Evolutionary conservation across 2,888 invertebrate species (phyloP).

Genomic region (Calephelis perditalis): DNA sequence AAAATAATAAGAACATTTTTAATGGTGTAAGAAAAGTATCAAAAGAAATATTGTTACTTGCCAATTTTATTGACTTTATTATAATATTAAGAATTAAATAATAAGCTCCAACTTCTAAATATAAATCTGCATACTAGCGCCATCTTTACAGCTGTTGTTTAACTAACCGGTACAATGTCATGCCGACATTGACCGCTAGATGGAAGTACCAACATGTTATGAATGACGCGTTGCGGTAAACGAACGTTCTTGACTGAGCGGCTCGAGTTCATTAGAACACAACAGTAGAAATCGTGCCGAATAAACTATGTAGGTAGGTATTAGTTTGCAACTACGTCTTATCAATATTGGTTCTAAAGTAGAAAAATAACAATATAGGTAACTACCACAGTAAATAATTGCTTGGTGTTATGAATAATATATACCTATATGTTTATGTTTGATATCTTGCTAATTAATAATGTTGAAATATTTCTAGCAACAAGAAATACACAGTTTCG

Average conservation of each 20-base stretch:
- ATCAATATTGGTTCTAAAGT: slow-evolving; percentile 15
- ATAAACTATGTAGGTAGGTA: slow-evolving; percentile 36
- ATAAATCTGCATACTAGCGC: slow-evolving; percentile 39
- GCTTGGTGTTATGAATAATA: too few relatives aligned
- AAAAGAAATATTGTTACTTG: too few relatives aligned
- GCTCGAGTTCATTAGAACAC: slow-evolving; percentile 61
- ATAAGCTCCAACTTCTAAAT: too few relatives aligned
- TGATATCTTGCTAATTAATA: too few relatives aligned
- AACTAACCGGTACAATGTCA: slow-evolving; percentile 50
- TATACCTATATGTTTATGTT: too few relatives aligned
- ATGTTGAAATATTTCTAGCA: too few relatives aligned
- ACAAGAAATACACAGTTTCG: too few relatives aligned
- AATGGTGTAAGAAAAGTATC: too few relatives aligned
- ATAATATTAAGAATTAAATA: too few relatives aligned
- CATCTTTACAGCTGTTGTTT: slow-evolving; percentile 47
- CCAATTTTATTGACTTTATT: too few relatives aligned
- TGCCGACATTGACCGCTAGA: slow-evolving; percentile 76
- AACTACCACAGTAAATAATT: too few relatives aligned
- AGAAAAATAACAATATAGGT: not conserved
- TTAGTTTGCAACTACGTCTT: slow-evolving; percentile 21
- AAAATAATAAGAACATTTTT: too few relatives aligned
- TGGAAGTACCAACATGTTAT: slow-evolving; percentile 59
- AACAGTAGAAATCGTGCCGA: slow-evolving; percentile 41
- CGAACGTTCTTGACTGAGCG: slow-evolving; percentile 75
- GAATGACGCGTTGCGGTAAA: slow-evolving; percentile 67